A percentile compares a stretch with the other conserved stretches of the same genome.
phyloP scores from a whole-genome alignment of 2,113 vertebrate species.

The Illadopsis cleaveri region DNA sequence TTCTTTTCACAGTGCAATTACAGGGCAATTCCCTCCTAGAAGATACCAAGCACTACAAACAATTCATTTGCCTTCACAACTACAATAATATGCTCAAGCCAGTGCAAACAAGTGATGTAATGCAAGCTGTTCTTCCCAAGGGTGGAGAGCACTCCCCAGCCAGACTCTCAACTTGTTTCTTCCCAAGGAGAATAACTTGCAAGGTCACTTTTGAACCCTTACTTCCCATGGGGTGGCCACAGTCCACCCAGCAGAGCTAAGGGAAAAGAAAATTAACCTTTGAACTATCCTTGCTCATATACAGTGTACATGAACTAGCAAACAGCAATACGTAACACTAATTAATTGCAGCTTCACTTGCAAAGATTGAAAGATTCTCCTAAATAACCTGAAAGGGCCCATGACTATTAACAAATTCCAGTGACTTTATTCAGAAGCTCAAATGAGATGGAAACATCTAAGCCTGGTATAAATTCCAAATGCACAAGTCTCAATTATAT shows the following conservation, averaged over 20 bases:
- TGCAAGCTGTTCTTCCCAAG: conserved; percentile 11
- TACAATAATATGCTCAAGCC: neutral
- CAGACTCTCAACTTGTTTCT: neutral
- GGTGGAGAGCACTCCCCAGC: neutral
- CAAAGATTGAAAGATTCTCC: neutral
- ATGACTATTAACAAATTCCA: neutral
- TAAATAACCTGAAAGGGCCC: neutral
- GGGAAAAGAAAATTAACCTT: neutral
- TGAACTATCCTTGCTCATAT: neutral
- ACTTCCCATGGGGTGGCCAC: conserved; percentile 2
- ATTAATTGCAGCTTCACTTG: neutral
- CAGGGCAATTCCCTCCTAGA: neutral
- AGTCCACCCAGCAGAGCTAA: neutral
- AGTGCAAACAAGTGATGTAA: conserved; percentile 55
- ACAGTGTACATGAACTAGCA: neutral
- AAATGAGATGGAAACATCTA: neutral
- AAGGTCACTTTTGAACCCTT: conserved; percentile 26
- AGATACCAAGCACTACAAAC: neutral
- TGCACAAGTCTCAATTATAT: neutral
- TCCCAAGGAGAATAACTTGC: conserved; percentile 16
- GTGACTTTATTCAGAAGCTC: neutral
- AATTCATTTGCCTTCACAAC: neutral
- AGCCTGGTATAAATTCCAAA: neutral
- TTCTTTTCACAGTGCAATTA: neutral
- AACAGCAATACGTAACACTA: neutral